Percentiles rank a stretch among this genome's conserved stretches.
Conservation (phyloP, 2,113 vertebrate species). For the Crocuta crocuta region DNA sequence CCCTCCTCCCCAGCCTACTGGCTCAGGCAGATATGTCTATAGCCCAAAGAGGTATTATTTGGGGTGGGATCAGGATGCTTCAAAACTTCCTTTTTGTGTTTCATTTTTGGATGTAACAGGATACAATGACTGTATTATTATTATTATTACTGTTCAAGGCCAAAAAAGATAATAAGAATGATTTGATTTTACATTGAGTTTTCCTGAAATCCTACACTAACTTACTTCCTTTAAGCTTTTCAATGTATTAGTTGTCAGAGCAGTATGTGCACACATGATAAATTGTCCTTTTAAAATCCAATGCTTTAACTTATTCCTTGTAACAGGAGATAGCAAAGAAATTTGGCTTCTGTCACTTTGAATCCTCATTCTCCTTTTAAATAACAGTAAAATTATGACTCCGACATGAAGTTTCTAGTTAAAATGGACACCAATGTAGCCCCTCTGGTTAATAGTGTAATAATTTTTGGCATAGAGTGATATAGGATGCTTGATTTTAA, state of each 20-base stretch:
- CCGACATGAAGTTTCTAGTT: not conserved
- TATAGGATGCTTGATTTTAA: not conserved
- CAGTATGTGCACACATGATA: not conserved
- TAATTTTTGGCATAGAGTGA: slow-evolving; percentile 41
- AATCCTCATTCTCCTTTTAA: slow-evolving; percentile 39
- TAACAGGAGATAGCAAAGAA: not conserved
- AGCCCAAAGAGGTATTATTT: not conserved
- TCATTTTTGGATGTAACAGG: not conserved
- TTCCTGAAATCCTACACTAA: not conserved
- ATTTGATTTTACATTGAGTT: not conserved
- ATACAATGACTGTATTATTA: not conserved
- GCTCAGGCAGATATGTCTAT: not conserved
- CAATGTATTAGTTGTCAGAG: not conserved
- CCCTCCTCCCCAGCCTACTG: too few relatives aligned
- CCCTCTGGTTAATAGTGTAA: not conserved
- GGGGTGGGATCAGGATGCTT: not conserved
- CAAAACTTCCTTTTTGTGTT: not conserved
- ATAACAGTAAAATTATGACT: not conserved
- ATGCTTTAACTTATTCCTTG: not conserved
- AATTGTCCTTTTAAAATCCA: slow-evolving; percentile 43
- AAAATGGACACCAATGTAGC: not conserved
- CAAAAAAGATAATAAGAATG: not conserved
- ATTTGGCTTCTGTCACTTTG: slow-evolving; percentile 55
- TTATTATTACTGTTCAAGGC: not conserved
- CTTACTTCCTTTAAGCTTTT: slow-evolving; percentile 25